These are phyloP conservation scores for Centroberyx gerrardi DNA, from an alignment of 2,797 vertebrate species.

Conservation along the genomic window DNA sequence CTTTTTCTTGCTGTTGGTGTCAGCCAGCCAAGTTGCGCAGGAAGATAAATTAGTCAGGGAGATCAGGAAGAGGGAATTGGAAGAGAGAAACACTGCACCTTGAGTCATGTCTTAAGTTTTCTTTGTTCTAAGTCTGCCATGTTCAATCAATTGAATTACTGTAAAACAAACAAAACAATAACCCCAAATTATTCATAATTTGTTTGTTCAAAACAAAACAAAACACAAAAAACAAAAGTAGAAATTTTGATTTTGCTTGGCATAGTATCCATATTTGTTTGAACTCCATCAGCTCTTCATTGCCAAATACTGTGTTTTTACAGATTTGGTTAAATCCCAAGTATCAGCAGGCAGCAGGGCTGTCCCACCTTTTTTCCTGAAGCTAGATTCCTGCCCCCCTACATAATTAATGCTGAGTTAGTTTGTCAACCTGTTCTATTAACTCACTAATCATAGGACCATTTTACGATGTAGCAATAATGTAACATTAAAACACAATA, in stretches of 20 bases:
- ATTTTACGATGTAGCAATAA: too few relatives aligned
- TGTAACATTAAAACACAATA: too few relatives aligned
- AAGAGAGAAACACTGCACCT: background rate
- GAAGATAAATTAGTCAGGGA: background rate
- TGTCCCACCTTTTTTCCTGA: too few relatives aligned
- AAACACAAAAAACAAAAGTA: background rate
- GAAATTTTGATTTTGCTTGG: background rate
- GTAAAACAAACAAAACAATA: background rate
- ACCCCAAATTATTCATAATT: background rate
- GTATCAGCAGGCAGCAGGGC: background rate
- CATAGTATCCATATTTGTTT: background rate
- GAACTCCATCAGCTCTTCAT: background rate
- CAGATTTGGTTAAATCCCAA: too few relatives aligned
- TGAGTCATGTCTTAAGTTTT: background rate
- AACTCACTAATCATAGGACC: too few relatives aligned
- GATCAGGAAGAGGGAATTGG: background rate
- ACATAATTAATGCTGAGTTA: too few relatives aligned
- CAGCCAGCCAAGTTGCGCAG: background rate
- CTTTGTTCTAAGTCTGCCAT: background rate
- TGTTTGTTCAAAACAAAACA: too few relatives aligned
- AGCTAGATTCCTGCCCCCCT: too few relatives aligned
- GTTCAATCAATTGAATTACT: background rate
- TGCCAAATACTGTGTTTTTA: constrained; percentile 3
- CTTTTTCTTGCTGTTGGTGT: background rate
- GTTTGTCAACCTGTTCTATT: too few relatives aligned